phyloP scores from a whole-genome alignment of 2,797 vertebrate genomes.

The Lagocephalus sceleratus region DNA sequence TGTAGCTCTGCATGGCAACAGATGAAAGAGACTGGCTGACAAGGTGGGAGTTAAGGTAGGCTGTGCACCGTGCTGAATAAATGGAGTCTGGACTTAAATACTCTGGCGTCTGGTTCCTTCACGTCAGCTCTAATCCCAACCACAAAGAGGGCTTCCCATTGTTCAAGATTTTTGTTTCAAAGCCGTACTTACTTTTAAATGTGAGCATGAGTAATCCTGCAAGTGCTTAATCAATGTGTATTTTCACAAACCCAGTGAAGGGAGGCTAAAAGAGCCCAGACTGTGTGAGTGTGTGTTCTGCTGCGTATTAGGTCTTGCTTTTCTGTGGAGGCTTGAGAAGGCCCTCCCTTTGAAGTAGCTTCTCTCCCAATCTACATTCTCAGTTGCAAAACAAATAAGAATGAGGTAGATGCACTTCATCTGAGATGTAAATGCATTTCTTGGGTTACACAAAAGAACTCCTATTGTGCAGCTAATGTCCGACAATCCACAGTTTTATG shows the following conservation, averaged over 20 bases:
- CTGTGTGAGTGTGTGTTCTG: slow-evolving; percentile 24
- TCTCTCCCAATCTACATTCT: not conserved
- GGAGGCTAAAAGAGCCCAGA: slow-evolving; percentile 11
- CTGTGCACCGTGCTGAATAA: slow-evolving; percentile 44
- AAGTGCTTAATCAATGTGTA: slow-evolving; percentile 41
- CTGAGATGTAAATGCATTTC: slow-evolving; percentile 12
- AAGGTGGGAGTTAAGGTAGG: slow-evolving; percentile 64
- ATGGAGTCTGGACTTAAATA: slow-evolving; percentile 60
- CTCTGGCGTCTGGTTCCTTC: slow-evolving; percentile 30
- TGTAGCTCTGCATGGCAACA: slow-evolving; percentile 48
- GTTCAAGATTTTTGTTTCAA: slow-evolving; percentile 31
- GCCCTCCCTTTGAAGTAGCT: not conserved
- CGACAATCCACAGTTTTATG: not conserved
- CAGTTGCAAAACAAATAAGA: not conserved
- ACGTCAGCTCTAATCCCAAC: slow-evolving; percentile 34
- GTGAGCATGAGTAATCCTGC: slow-evolving; percentile 25
- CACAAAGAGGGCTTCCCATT: slow-evolving; percentile 24
- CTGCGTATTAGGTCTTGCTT: slow-evolving; percentile 6
- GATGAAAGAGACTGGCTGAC: slow-evolving; percentile 60
- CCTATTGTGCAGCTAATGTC: not conserved
- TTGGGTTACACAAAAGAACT: not conserved
- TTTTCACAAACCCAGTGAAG: slow-evolving; percentile 21
- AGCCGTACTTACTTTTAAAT: slow-evolving; percentile 10
- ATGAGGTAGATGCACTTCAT: slow-evolving; percentile 8
- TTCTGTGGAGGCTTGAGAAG: not conserved